Evolutionary conservation across 2,888 invertebrate genomes (phyloP), one percentile per base, ranked within the genome.

Genomic region (Masnerella sp.): DNA sequence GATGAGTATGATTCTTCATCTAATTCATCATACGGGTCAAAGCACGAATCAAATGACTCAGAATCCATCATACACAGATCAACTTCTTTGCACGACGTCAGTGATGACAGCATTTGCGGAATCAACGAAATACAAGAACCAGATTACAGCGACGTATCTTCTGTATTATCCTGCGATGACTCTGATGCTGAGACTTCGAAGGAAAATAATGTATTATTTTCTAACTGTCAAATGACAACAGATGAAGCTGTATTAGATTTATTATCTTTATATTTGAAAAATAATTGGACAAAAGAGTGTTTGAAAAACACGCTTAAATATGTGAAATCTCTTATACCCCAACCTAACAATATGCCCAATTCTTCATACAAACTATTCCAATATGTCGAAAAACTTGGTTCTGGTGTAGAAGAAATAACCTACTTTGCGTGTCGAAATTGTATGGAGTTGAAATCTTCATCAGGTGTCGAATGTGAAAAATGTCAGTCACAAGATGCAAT

Each of bases 351-450:
- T 52, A 42, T 70, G 32, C 64, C 70, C 4, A 7, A 7, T 8
- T 14, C 62, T 7, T 11, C 45, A 11, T 43, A 43, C 28, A 17
- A 64, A 11, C 17, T 71, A 5, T 47, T 71, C 8, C 8, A 38
- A 18, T 58, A 64, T 12, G 9, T 71, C 2, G n/a, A 59, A 34
- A 12, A 42, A 11, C 7, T 65, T 25, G 43, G 36, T 18, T 20
- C 7, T 12, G 1, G n/a, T 9, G 30, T 22, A 22, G 14, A 15
- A 17, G 7, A 34, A n/a, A 28, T 15, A 5, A 51, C 32, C 34
- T 61, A 69, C 52, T 51, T 30, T 36, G 61, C 34, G 43, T 62
- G 69, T 47, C 11, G 30, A 11, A 15, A 5, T 15, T 70, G 69
- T 56, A 49, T 11, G 15, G 34, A 15, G 11, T 65, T 67, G 18